These are phyloP conservation scores for Lineus longissimus DNA, from an alignment of 1,140 invertebrate species.

Conservation along the genomic window DNA sequence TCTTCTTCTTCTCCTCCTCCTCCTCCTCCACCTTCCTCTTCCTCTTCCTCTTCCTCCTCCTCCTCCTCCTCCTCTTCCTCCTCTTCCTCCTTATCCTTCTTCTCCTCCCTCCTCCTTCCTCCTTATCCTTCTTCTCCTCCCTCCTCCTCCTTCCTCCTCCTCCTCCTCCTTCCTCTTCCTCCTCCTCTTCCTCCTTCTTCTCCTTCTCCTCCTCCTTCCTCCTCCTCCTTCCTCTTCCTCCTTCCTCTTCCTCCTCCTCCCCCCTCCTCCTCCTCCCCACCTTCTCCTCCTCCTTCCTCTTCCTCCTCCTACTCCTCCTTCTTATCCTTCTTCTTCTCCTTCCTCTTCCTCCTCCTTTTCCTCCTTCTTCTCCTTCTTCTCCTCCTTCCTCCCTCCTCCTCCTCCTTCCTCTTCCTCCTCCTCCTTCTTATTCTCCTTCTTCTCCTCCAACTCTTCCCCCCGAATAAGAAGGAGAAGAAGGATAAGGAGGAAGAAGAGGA, in stretches of 20 bases:
- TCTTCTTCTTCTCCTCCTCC: not conserved
- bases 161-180: conserved; percentile 6
- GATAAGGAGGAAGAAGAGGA: too few species aligned
- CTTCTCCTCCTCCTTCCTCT: not conserved
- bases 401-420: not conserved
- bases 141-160: conserved; percentile 14
- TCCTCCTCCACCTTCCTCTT: not conserved
- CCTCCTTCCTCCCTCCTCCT: not conserved
- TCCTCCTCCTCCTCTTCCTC: conserved; percentile 17
- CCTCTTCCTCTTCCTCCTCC: conserved; percentile 12
- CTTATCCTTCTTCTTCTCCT: too few species aligned
- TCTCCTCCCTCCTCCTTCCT: too few species aligned
- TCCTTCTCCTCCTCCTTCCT: not conserved
- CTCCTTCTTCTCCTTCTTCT: not conserved
- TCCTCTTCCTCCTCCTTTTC: not conserved
- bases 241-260: not conserved
- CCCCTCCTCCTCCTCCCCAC: not conserved
- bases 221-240: conserved; percentile 3
- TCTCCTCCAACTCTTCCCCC: not conserved
- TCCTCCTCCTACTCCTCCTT: too few species aligned
- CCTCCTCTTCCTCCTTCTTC: conserved; percentile 5
- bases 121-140: too few species aligned
- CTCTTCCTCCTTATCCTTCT: too few species aligned
- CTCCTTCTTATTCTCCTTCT: too few species aligned
- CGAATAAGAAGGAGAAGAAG: too few species aligned